Evolutionary conservation across 2,888 invertebrate genomes (phyloP), one percentile per base, ranked within the genome.

Genomic region (Rhopalosiphum nymphaeae): DNA sequence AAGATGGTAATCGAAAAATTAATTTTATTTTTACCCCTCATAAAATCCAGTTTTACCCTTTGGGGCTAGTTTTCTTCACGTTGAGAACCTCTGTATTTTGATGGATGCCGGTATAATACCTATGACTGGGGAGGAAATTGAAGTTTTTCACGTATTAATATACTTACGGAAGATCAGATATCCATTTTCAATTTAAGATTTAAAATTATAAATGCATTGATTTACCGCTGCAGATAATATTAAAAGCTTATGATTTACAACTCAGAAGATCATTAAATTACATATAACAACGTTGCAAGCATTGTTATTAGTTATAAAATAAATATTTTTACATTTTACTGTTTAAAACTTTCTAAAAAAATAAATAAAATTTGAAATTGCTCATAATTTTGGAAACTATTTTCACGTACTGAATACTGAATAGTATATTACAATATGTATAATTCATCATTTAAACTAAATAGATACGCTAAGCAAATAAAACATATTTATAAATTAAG

Each of bases 311-410:
- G 85, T 85, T 85, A 44, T 85, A 29, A 44, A 86, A 29, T 29
- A 42, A 86, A 67, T 10, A 36, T 9, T 78, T 78, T 46, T 46
- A 86, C 5, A 44, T 86, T 86, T 86, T 42, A 86, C 42, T 46
- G 86, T 86, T 86, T 46, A 29, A 44, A 86, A 44, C 86, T 86
- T 86, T 86, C 86, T 86, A 86, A 86, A 86, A 25, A 46, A 86
- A 86, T 86, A 86, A 86, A 44, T 46, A 46, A 86, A 85, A 86
- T 26, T 86, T 29, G 86, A 44, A 26, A 86, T 46, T 13, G 29
- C 44, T 44, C 46, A 86, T 86, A 29, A 86, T 86, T 46, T 86
- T 46, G 46, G 46, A 86, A 86, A 78, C 36, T 36, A 21, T 78
- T 78, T 78, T 78, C 21, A 21, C 9, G 36, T 21, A 42, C 21